Evolutionary conservation across 2,888 invertebrate genomes (phyloP), one percentile per base, ranked within the genome.

Genomic region (Dasypolia templi): DNA sequence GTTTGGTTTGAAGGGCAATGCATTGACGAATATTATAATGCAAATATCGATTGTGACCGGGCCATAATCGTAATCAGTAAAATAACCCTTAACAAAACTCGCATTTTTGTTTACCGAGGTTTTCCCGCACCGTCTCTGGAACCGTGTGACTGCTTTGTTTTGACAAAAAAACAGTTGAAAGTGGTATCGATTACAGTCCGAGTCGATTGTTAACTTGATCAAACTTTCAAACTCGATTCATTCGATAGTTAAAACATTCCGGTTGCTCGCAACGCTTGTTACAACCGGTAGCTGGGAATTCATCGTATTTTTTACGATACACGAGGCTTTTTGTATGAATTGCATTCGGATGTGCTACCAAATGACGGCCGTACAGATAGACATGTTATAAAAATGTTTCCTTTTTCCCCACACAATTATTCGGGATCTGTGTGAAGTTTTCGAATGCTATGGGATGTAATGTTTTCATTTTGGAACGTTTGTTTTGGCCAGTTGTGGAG

Each of bases 271-370:
- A 62, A 32, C 39, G 7, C 51, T 77, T 26, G 55, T 49, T 56
- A 26, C 46, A 59, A 69, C 66, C 79, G 74, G 72, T 81, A 83
- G 81, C 81, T 68, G 72, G 65, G 61, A 74, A 79, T 77, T 73
- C 56, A 76, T 82, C 83, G 83, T 84, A 87, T 87, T 89, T 87
- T 85, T 87, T 81, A 80, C 86, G 75, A 81, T 82, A 82, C 80
- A 82, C 76, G 81, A 77, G 63, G 63, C 46, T 85, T 88, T 85
- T 81, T 86, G 78, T 84, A 84, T 81, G 85, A 87, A 85, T 86
- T 88, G 87, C 81, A 86, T 87, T 79, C 79, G 80, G 75, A 81
- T 83, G 66, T 46, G 70, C 46, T 72, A 55, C 68, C 44, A 82
- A 82, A 80, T 82, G 81, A 82, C 84, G 49, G 65, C 46, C 14